Percentiles rank a stretch among this genome's conserved stretches.
Evolutionary conservation across 2,797 vertebrate genomes (phyloP).

Genomic region (Vultur gryphus): DNA sequence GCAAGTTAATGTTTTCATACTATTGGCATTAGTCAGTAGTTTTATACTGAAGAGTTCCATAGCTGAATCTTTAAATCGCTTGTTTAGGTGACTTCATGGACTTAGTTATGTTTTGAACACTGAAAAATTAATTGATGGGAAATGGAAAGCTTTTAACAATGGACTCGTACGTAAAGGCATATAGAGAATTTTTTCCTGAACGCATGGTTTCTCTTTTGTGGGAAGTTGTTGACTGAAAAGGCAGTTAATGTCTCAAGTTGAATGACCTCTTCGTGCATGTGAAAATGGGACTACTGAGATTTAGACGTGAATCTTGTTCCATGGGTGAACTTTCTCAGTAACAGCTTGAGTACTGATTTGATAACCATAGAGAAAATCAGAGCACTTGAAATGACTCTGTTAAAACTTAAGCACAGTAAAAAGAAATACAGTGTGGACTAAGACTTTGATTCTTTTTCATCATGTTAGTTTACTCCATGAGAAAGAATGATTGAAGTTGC

Average conservation of each 20-base stretch:
- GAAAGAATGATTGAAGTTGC: neutral
- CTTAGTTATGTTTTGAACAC: neutral
- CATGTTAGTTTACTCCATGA: neutral
- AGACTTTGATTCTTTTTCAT: neutral
- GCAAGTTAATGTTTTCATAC: neutral
- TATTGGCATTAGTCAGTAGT: neutral
- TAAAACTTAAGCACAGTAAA: neutral
- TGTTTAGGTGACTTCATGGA: neutral
- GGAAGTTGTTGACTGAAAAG: neutral
- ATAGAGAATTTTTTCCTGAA: neutral
- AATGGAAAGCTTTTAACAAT: neutral
- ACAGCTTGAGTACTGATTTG: neutral
- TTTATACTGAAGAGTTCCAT: neutral
- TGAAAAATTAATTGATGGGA: neutral
- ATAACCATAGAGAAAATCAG: neutral
- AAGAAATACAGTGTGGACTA: neutral
- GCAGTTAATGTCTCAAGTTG: neutral
- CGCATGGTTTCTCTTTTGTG: neutral
- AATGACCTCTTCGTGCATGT: neutral
- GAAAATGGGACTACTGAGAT: neutral
- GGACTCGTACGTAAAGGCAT: rapidly evolving
- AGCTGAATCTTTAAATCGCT: neutral
- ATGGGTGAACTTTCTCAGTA: neutral
- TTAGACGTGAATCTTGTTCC: neutral
- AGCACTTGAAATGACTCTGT: neutral